Evolutionary conservation across 2,113 vertebrate genomes (phyloP), one percentile per base, ranked within the genome.

Genomic region (Tachuris rubrigastra): DNA sequence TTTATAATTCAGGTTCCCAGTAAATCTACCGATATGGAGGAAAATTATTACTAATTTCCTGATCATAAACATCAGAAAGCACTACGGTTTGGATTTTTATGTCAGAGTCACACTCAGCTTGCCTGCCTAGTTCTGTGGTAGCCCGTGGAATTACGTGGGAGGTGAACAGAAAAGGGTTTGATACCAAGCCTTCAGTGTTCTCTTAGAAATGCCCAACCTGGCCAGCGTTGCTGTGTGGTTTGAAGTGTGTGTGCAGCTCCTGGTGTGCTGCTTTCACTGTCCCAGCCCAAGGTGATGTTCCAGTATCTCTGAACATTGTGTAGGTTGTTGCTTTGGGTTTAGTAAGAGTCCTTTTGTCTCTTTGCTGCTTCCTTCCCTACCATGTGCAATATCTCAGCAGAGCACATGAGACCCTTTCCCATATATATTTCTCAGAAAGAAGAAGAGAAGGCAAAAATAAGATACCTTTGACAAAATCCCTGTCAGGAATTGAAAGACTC

Each of bases 1-100:
- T 97, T 96, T 95, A 67, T 97, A 96, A 96, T 94, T 95, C 89
- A 87, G 27, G 37, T 69, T 90, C 28, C 24, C 33, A 93, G 88
- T 92, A 95, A 89, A 77, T 68, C 80, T 89, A 25, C 52, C 59
- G 30, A 33, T 33, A 33, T 68, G 68, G 60, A 62, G 85, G 77
- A 87, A 92, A 94, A 80, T 82, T 9, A 76, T 76, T 60, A 56
- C 44, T 31, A 2, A 91, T 91, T 90, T 89, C n/a, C n/a, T 94
- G 31, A n/a, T 72, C 60, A 35, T 90, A 78, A 91, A 46, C 68
- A 65, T 9, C 63, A 69, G 33, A 63, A 90, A 52, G 68, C 37
- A 63, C 22, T 6, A 30, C 17, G 24, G 44, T 91, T 86, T 67
- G 23, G 42, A 27, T 79, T 91, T 83, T 83, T 62, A 39, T 85